A percentile compares a stretch with the other conserved stretches of the same genome.
phyloP scores from a whole-genome alignment of 2,888 invertebrate genomes.

The Morpho helenor region DNA sequence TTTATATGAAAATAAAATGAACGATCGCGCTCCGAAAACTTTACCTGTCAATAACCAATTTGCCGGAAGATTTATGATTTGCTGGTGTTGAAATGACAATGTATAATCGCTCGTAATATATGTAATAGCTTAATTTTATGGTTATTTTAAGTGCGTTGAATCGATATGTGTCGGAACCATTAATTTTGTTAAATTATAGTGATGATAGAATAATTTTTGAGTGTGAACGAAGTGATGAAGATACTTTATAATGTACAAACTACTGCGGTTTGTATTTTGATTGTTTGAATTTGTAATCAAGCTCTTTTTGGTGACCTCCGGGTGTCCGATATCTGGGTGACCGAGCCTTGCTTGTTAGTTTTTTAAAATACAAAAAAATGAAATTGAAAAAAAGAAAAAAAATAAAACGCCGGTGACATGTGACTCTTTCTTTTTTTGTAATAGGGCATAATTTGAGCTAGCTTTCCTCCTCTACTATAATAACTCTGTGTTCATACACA shows the following conservation, averaged over 20 bases:
- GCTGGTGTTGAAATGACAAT: conserved; percentile 29
- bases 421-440: too few species aligned
- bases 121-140: conserved; percentile 31
- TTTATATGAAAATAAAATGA: conserved; percentile 38
- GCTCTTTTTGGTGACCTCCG: too few species aligned
- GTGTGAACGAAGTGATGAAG: background rate
- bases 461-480: too few species aligned
- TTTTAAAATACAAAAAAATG: too few species aligned
- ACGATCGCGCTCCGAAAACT: conserved; percentile 27
- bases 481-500: too few species aligned
- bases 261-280: too few species aligned
- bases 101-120: conserved; percentile 30
- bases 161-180: conserved; percentile 14
- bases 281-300: too few species aligned
- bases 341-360: too few species aligned
- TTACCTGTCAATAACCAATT: conserved; percentile 29
- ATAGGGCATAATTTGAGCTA: too few species aligned
- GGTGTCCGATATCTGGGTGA: too few species aligned
- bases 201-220: background rate
- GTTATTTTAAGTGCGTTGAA: conserved; percentile 21
- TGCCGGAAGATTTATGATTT: conserved; percentile 29
- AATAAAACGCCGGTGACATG: too few species aligned
- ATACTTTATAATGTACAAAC: background rate
- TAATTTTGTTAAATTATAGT: conserved; percentile 25
- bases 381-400: too few species aligned